A percentile compares a stretch with the other conserved stretches of the same genome.
phyloP scores from a whole-genome alignment of 2,888 invertebrate species.

The Entomobrya multifasciata region DNA sequence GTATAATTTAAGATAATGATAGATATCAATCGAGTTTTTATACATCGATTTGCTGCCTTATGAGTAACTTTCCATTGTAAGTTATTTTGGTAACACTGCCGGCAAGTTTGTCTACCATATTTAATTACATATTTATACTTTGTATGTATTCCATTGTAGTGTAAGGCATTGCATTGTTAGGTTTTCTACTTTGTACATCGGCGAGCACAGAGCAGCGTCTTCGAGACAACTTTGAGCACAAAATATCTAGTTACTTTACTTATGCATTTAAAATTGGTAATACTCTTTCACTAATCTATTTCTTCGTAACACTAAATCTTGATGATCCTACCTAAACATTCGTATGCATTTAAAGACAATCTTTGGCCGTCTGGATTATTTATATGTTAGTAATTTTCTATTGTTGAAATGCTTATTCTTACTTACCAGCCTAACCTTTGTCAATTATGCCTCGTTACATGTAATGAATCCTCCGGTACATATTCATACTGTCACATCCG shows the following conservation, averaged over 20 bases:
- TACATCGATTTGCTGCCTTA: conserved; percentile 55
- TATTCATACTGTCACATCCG: background rate
- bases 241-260: background rate
- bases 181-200: background rate
- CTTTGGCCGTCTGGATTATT: conserved; percentile 21
- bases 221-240: background rate
- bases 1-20: no score
- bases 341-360: conserved; percentile 29
- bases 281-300: conserved; percentile 12
- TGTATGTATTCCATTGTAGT: background rate
- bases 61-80: conserved; percentile 20
- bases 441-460: no score
- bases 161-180: background rate
- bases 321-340: background rate
- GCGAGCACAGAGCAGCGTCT: no score
- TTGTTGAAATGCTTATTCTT: background rate
- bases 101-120: conserved; percentile 40
- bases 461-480: background rate
- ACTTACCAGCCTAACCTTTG: no score
- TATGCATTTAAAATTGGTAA: conserved; percentile 34
- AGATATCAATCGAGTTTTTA: conserved; percentile 10
- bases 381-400: background rate
- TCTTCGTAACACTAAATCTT: background rate
- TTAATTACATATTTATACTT: background rate
- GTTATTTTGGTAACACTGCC: conserved; percentile 40